Evolutionary conservation across 2,797 vertebrate species (phyloP).

Genomic region (Nasua narica): DNA sequence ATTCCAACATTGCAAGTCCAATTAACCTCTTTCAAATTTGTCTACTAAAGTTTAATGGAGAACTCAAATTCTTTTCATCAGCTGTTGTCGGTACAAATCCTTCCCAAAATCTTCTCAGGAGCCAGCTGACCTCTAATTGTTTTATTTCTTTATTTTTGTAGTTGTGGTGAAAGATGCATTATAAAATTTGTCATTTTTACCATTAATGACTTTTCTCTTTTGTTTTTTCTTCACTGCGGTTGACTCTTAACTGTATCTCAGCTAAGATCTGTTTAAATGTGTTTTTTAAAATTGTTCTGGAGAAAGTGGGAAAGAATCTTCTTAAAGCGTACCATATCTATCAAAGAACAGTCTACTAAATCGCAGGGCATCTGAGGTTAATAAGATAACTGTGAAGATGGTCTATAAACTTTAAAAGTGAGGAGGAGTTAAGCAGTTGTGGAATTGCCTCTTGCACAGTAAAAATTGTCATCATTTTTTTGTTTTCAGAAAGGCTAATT

Average conservation of each 20-base stretch:
- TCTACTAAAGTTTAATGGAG: neutral
- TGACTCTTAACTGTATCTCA: neutral
- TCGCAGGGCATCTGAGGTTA: neutral
- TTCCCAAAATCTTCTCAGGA: neutral
- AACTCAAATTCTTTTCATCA: neutral
- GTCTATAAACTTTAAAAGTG: neutral
- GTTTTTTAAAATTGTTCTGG: neutral
- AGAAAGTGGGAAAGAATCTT: neutral
- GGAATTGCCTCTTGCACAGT: neutral
- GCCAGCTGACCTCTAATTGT: neutral
- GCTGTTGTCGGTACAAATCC: neutral
- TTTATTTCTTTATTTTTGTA: slow-evolving; percentile 4
- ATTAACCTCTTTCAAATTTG: neutral
- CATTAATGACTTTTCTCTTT: neutral
- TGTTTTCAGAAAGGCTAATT: neutral
- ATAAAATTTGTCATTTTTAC: neutral
- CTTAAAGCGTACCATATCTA: neutral
- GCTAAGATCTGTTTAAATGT: neutral
- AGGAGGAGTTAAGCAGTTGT: neutral
- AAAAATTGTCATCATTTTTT: neutral
- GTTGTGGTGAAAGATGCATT: neutral
- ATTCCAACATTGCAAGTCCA: neutral
- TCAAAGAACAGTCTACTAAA: neutral
- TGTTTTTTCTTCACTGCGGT: neutral
- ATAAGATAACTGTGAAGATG: neutral